Evolutionary conservation across 2,888 invertebrate genomes (phyloP), one percentile per base, ranked within the genome.

Genomic region (Acleris holmiana): DNA sequence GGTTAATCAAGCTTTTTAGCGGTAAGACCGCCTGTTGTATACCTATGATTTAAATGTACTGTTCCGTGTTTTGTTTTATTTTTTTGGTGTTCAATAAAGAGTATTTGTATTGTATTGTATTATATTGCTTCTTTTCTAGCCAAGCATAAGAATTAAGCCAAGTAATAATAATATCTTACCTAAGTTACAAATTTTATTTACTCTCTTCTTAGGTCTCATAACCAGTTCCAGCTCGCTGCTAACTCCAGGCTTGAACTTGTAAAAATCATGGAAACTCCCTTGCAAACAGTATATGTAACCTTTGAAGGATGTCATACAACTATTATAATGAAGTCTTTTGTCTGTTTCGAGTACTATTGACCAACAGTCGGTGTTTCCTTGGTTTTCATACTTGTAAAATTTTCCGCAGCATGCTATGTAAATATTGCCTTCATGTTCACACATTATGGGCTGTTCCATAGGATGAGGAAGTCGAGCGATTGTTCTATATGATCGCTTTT

Each of bases 261-360:
- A 85, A 49, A 91, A 54, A 47, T 79, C 74, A 18, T 74, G 79
- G 56, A 86, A 89, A 58, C 83, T 89, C 67, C 78, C 83, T 66
- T 91, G 90, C 1, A 84, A 79, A 54, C 86, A 84, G 65, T 89
- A 90, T 46, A 92, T 84, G 67, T 84, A 82, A 0, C 81, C 82
- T 49, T 80, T 84, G 48, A 73, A 86, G 4, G 91, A 86, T 1
- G 77, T 68, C 77, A 92, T 77, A 47, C 74, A 79, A 53, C 76
- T 83, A 29, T 2, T 8, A 29, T 8, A 29, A 8, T 2, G 29
- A 3, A 79, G 75, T 54, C 83, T 73, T 35, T 88, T 80, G 0
- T 84, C 74, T 6, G 85, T 82, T 1, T 69, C 57, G 0, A 83
- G 55, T 2, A 82, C 73, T 3, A 68, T 70, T 0, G 41, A 55